A percentile compares a stretch with the other conserved stretches of the same genome.
Evolutionary conservation across 30 jellyfish, hydroid and myxozoan genomes (phyloP).

Genomic region (Hydractinia echinata): DNA sequence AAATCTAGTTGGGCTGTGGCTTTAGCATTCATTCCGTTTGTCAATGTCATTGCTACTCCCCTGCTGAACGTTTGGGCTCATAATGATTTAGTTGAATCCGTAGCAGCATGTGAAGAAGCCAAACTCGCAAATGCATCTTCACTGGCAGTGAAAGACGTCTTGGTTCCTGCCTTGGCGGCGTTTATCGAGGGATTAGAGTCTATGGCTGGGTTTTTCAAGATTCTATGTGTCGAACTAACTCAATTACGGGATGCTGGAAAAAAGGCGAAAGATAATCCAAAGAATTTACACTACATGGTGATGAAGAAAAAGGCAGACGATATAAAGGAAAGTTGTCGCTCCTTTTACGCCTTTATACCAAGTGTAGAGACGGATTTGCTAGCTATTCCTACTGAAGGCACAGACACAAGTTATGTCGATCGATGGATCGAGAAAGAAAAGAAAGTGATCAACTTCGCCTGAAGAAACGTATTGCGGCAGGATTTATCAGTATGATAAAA

Average conservation of each 20-base stretch:
- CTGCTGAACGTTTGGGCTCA: conserved; percentile 1
- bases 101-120: neutral
- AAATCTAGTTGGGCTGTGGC: conserved; percentile 42
- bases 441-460: no score
- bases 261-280: conserved; percentile 10
- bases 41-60: conserved; percentile 25
- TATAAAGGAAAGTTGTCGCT: no score
- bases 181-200: conserved; percentile 16
- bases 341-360: no score
- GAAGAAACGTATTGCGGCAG: no score
- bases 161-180: conserved; percentile 31
- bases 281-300: conserved; percentile 11
- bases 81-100: neutral
- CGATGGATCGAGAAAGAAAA: no score
- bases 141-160: neutral
- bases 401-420: no score
- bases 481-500: no score
- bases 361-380: no score
- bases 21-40: conserved; percentile 35
- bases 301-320: neutral
- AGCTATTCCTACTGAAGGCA: no score
- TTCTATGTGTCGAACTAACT: conserved; percentile 3
- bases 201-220: conserved; percentile 32
- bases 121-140: neutral
- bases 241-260: conserved; percentile 8